These are phyloP conservation scores for Uromys caudimaculatus DNA, from an alignment of 2,797 vertebrate species.

Conservation along the genomic window DNA sequence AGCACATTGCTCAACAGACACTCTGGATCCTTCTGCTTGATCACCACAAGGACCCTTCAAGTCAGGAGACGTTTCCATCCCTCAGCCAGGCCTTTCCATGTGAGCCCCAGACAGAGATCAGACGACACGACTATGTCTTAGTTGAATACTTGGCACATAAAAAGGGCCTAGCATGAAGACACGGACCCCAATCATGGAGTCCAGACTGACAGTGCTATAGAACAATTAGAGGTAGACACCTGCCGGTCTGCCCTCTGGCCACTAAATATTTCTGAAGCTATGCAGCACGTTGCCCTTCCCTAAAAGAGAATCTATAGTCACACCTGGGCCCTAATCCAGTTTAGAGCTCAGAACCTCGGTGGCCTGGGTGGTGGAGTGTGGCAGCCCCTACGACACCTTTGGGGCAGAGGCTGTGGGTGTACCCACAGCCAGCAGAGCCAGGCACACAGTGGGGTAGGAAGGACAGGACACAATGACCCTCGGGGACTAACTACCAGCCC, in stretches of 20 bases:
- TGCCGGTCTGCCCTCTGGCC: not conserved
- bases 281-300: not conserved
- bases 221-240: accelerated
- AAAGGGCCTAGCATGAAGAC: accelerated
- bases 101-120: not conserved
- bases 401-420: not conserved
- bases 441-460: not conserved
- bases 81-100: not conserved
- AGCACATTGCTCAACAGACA: accelerated
- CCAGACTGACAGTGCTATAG: not conserved
- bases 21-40: not conserved
- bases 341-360: not conserved
- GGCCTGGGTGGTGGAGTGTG: not conserved
- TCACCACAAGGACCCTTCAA: not conserved
- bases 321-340: too few relatives aligned
- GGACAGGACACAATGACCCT: not conserved
- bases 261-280: not conserved
- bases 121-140: not conserved
- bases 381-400: not conserved
- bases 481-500: not conserved
- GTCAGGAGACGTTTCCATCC: not conserved
- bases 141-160: not conserved
- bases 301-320: not conserved
- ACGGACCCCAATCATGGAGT: not conserved
- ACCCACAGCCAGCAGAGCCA: not conserved